Evolutionary conservation across 2,113 vertebrate species (phyloP).

Genomic region (Brevimyrus niger): DNA sequence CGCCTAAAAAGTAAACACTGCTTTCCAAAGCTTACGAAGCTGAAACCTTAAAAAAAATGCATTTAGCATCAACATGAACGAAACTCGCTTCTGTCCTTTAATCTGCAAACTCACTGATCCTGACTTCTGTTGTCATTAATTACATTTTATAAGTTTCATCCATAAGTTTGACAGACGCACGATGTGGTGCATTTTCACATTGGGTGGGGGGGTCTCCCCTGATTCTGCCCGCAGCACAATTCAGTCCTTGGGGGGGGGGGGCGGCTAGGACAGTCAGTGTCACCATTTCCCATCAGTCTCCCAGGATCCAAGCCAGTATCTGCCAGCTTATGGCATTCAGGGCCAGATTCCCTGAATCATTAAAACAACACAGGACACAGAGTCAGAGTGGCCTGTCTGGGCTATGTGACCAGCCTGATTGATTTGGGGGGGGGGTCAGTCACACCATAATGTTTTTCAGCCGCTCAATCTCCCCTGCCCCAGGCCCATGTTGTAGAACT

Average conservation of each 20-base stretch:
- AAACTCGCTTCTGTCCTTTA: not conserved
- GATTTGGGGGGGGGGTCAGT: no score
- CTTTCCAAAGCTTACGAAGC: not conserved
- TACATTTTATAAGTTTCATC: not conserved
- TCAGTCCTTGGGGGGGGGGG: not conserved
- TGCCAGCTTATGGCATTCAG: not conserved
- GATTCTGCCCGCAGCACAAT: not conserved
- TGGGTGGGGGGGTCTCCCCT: not conserved
- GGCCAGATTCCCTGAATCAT: conserved; percentile 25
- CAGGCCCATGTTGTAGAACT: not conserved
- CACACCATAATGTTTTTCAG: no score
- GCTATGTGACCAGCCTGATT: conserved; percentile 40
- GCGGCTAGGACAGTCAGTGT: not conserved
- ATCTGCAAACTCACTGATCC: not conserved
- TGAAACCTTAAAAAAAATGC: not conserved
- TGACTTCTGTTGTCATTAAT: not conserved
- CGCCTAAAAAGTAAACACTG: not conserved
- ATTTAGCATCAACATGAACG: not conserved
- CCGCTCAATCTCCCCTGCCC: conserved; percentile 25
- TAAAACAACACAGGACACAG: not conserved
- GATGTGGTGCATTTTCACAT: not conserved
- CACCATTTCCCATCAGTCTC: no score
- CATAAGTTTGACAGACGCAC: not conserved
- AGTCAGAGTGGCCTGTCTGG: conserved; percentile 43
- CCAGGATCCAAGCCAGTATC: no score